Evolutionary conservation across 2,113 vertebrate species (phyloP).

Genomic region (Colaptes auratus): DNA sequence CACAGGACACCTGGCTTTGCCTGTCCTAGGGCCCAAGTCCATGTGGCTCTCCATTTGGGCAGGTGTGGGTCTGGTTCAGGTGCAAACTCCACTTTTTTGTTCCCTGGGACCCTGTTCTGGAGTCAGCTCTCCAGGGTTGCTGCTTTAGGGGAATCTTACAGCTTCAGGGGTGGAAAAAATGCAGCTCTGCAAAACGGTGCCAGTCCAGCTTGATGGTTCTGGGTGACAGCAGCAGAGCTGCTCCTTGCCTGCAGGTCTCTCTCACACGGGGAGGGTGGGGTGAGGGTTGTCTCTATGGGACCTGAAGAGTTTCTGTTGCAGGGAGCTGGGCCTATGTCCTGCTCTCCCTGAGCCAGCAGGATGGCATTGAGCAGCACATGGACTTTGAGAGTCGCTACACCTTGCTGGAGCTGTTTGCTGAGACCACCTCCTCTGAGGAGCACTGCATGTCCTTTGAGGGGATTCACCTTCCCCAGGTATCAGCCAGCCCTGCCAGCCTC

Average conservation of each 20-base stretch:
- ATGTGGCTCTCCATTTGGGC: not conserved
- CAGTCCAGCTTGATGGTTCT: not conserved
- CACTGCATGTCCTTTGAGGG: slow-evolving; percentile 85
- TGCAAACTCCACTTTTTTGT: not conserved
- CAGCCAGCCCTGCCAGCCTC: not conserved
- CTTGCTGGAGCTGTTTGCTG: slow-evolving; percentile 93
- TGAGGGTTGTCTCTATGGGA: slow-evolving; percentile 23
- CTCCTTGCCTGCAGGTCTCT: not conserved
- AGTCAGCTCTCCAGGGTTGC: not conserved
- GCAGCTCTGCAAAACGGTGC: not conserved
- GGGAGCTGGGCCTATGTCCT: slow-evolving; percentile 89
- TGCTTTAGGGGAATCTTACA: not conserved
- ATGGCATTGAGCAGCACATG: slow-evolving; percentile 92
- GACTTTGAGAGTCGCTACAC: slow-evolving; percentile 96
- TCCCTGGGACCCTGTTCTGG: not conserved
- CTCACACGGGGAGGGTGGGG: accelerated
- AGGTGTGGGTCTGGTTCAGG: too few species aligned
- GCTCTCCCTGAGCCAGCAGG: slow-evolving; percentile 92
- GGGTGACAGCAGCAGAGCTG: not conserved
- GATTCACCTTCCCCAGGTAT: slow-evolving; percentile 91
- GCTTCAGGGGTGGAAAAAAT: not conserved
- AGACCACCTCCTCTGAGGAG: slow-evolving; percentile 89
- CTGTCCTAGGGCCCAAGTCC: not conserved
- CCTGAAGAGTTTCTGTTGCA: slow-evolving; percentile 65
- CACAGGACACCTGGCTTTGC: not conserved